These are phyloP conservation scores for Pseudorhombus dupliciocellatus DNA, from an alignment of 2,113 vertebrate species.

Conservation along the genomic window DNA sequence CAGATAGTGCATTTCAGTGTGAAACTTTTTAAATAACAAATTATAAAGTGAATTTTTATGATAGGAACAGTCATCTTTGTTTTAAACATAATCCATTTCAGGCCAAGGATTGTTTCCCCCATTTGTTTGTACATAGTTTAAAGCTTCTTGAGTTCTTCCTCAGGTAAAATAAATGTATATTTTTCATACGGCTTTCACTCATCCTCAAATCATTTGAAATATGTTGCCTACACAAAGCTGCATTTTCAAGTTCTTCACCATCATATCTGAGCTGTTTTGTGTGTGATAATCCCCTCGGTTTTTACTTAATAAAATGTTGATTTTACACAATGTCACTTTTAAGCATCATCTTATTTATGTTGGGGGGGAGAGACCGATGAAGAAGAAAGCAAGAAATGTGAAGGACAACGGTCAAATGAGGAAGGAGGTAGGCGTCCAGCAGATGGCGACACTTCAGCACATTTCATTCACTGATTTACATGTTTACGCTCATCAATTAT, in stretches of 20 bases:
- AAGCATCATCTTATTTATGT: not conserved
- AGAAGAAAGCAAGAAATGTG: too few species aligned
- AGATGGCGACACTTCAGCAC: slow-evolving; percentile 59
- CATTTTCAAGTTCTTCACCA: not conserved
- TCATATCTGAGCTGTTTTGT: not conserved
- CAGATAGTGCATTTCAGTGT: not conserved
- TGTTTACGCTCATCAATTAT: not conserved
- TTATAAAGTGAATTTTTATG: not conserved
- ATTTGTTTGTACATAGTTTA: slow-evolving; percentile 23
- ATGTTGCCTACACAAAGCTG: not conserved
- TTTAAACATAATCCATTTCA: not conserved
- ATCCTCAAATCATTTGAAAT: not conserved
- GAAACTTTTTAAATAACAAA: not conserved
- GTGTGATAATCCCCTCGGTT: not conserved
- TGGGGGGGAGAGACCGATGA: too few species aligned
- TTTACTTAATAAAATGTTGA: slow-evolving; percentile 42
- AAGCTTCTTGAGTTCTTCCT: slow-evolving; percentile 21
- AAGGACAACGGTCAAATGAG: too few species aligned
- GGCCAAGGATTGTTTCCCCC: not conserved
- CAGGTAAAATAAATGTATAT: slow-evolving; percentile 11
- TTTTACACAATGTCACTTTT: not conserved
- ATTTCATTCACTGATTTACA: not conserved
- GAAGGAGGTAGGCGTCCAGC: slow-evolving; percentile 17
- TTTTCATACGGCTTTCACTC: not conserved
- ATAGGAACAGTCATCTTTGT: not conserved